These are phyloP conservation scores for Babyrousa celebensis DNA, from an alignment of 2,797 vertebrate species.

Conservation along the genomic window DNA sequence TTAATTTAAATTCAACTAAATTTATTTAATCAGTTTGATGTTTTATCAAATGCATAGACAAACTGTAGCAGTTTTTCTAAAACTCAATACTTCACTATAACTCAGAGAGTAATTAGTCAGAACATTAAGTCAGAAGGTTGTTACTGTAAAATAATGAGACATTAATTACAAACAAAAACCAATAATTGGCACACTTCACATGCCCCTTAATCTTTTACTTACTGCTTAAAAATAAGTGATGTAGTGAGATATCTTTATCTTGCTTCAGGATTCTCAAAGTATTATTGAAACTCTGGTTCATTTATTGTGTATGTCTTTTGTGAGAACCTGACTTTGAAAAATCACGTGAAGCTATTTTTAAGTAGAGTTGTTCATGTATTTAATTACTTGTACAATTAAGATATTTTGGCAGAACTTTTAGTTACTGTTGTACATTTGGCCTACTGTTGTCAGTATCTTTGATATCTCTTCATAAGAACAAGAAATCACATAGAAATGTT, in stretches of 20 bases:
- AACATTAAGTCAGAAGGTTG: slow-evolving; percentile 34
- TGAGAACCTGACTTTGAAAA: not conserved
- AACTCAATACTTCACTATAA: slow-evolving; percentile 48
- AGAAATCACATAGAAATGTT: not conserved
- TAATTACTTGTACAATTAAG: not conserved
- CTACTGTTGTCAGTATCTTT: not conserved
- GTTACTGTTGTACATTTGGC: not conserved
- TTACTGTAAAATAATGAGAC: not conserved
- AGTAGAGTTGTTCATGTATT: not conserved
- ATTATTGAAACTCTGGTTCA: not conserved
- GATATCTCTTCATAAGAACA: not conserved
- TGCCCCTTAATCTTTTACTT: not conserved
- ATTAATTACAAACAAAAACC: slow-evolving; percentile 39
- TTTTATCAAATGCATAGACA: slow-evolving; percentile 31
- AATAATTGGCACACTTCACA: not conserved
- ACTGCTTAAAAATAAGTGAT: not conserved
- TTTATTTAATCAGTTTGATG: slow-evolving; percentile 54
- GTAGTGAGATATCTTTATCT: not conserved
- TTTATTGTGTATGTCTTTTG: not conserved
- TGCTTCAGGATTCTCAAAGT: not conserved
- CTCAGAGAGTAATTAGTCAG: not conserved
- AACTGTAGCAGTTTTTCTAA: not conserved
- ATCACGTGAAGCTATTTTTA: not conserved
- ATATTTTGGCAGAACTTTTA: not conserved
- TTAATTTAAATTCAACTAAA: no score